A percentile compares a stretch with the other conserved stretches of the same genome.
These are phyloP conservation scores for Phrixothrix hirtus DNA, from an alignment of 2,888 invertebrate species.

Conservation along the genomic window DNA sequence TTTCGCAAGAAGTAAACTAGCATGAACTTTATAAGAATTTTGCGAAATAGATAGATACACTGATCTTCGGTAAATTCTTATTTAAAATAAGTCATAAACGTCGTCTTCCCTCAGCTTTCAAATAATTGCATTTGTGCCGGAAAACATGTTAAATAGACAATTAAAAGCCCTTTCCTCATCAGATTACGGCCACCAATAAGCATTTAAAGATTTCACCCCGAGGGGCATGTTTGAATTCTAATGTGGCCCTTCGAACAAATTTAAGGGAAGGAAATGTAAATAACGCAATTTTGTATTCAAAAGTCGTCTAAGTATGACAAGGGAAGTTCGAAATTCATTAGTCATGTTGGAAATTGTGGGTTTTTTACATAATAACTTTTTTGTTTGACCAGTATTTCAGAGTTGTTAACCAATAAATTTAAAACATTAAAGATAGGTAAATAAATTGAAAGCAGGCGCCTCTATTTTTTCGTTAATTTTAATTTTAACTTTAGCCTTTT, in stretches of 20 bases:
- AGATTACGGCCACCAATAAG: conserved; percentile 49
- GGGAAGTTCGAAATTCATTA: conserved; percentile 20
- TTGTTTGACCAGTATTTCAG: no score
- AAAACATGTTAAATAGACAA: conserved; percentile 24
- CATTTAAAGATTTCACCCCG: conserved; percentile 35
- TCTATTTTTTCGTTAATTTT: no score
- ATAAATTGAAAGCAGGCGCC: no score
- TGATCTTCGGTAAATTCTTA: no score
- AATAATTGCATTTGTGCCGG: conserved; percentile 10
- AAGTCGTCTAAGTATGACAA: conserved; percentile 35
- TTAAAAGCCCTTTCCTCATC: conserved; percentile 47
- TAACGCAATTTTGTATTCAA: conserved; percentile 41
- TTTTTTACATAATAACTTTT: no score
- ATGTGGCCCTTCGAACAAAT: conserved; percentile 30
- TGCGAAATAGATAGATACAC: no score
- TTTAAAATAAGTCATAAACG: no score
- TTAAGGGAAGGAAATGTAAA: conserved; percentile 39
- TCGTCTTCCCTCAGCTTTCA: no score
- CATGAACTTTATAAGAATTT: conserved; percentile 32
- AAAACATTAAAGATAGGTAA: no score
- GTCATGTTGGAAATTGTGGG: no score
- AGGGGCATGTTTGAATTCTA: conserved; percentile 26
- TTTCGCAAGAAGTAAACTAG: conserved; percentile 41
- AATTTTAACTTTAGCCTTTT: conserved; percentile 13
- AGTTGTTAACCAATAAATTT: no score